Percentiles rank a stretch among this genome's conserved stretches.
phyloP scores from a whole-genome alignment of 2,797 vertebrate genomes.

The Macrochelys suwanniensis region DNA sequence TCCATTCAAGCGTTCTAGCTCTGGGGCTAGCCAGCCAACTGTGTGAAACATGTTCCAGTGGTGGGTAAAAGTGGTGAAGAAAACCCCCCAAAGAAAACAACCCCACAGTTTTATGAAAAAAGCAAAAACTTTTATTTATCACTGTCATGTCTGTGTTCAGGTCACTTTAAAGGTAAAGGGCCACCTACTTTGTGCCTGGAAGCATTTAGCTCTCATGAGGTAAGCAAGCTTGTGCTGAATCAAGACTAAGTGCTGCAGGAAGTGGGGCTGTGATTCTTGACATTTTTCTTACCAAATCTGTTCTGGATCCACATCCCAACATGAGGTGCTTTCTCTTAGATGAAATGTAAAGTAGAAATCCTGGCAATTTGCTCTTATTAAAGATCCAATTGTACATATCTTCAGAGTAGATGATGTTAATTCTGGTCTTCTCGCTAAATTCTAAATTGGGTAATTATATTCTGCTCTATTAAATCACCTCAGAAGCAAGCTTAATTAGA shows the following conservation, averaged over 20 bases:
- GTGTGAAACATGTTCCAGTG: background rate
- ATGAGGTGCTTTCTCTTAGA: background rate
- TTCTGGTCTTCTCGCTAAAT: slow-evolving; percentile 53
- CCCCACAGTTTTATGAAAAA: background rate
- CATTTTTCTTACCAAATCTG: background rate
- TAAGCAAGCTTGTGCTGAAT: background rate
- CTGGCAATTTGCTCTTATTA: slow-evolving; percentile 52
- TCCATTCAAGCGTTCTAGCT: background rate
- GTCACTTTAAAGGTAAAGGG: background rate
- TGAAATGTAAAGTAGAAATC: slow-evolving; percentile 30
- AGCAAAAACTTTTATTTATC: background rate
- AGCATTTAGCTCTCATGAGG: background rate
- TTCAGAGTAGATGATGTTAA: slow-evolving; percentile 34
- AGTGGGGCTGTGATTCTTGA: background rate
- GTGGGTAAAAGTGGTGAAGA: background rate
- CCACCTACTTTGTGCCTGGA: background rate
- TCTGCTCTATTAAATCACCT: slow-evolving; percentile 33
- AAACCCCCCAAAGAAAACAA: background rate
- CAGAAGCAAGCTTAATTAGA: slow-evolving; percentile 70
- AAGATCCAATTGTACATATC: slow-evolving; percentile 34
- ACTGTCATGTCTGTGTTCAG: background rate
- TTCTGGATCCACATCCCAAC: background rate
- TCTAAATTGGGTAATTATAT: slow-evolving; percentile 62
- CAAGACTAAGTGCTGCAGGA: background rate
- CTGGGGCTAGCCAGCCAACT: rapidly evolving